Evolutionary conservation across 2,888 invertebrate genomes (phyloP), one percentile per base, ranked within the genome.

Genomic region (Petrolisthes manimaculis): DNA sequence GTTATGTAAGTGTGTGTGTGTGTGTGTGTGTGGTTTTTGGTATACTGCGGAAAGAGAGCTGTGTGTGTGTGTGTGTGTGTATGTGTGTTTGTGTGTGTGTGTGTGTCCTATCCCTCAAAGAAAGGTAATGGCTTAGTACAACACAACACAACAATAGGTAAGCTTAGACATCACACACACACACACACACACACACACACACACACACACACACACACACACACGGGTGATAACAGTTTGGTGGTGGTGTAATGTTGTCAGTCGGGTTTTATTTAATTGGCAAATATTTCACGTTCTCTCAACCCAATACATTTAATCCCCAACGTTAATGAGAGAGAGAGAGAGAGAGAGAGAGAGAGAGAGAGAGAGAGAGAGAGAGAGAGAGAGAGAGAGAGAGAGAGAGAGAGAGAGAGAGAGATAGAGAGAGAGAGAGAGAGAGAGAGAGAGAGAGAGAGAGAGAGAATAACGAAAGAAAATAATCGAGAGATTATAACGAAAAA

Each of bases 301-400:
- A 14, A 67, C 18, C 18, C 18, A 67, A 12, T 18, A 75, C 12
- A 21, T 18, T 24, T 55, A 53, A 79, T 21, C 14, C 1, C 14
- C 51, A 14, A 8, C 51, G 78, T 37, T 54, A 61, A n/a, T 54
- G 77, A 56, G 74, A 54, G 51, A 61, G 56, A 55, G 61, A 56
- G 55, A 67, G 56, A 61, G 84, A 79, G 51, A 21, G 77, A 77
- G 79, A 21, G 61, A 80, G 51, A 67, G 61, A 67, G 54, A 51
- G 85, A 54, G 78, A 51, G 53, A 78, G 67, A 67, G 78, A 61
- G 21, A 55, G 67, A 74, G 53, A 24, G 51, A 54, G 53, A 53
- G 75, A 24, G n/a, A 69, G 54, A 53, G 9, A 14, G 14, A 69
- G 24, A 56, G 51, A 53, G 56, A 83, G 53, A 24, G 51, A 67